Conservation (phyloP, 92 coral and sea anemone species). For the Porites rus region DNA sequence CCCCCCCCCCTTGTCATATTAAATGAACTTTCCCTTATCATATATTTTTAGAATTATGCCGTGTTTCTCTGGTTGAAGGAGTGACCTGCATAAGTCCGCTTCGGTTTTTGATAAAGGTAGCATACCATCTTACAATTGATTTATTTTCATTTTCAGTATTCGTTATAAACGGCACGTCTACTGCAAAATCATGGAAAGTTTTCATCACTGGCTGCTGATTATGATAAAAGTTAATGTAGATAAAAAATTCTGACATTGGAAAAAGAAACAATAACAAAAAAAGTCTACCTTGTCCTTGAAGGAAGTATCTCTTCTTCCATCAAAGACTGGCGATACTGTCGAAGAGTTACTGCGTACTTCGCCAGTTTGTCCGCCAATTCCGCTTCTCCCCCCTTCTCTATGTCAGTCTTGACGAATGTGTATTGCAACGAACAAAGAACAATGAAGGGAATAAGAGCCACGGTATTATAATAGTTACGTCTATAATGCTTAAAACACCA, state of each 20-base stretch:
- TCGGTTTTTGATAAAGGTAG: too few species aligned
- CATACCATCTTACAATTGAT: too few species aligned
- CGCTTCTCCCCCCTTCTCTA: conserved; percentile 6
- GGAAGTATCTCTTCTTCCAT: conserved; percentile 16
- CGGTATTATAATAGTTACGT: background rate
- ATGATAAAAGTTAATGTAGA: background rate
- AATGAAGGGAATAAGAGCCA: background rate
- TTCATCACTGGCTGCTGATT: too few species aligned
- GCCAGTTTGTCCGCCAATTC: conserved; percentile 1
- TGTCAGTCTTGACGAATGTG: background rate
- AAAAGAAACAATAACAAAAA: background rate
- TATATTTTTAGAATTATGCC: too few species aligned
- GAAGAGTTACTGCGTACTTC: background rate
- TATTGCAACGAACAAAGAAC: conserved; percentile 14
- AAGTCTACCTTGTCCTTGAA: background rate
- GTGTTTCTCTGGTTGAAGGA: too few species aligned
- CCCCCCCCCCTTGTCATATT: too few species aligned
- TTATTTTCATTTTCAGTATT: too few species aligned
- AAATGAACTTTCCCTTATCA: too few species aligned
- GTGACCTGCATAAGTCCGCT: too few species aligned
- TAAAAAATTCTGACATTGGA: background rate
- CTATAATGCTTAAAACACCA: background rate
- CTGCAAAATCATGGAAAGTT: too few species aligned
- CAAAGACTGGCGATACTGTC: conserved; percentile 1
- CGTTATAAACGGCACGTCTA: too few species aligned